phyloP scores from a whole-genome alignment of 1,140 invertebrate species.

The Pemphigus obesinymphae region DNA sequence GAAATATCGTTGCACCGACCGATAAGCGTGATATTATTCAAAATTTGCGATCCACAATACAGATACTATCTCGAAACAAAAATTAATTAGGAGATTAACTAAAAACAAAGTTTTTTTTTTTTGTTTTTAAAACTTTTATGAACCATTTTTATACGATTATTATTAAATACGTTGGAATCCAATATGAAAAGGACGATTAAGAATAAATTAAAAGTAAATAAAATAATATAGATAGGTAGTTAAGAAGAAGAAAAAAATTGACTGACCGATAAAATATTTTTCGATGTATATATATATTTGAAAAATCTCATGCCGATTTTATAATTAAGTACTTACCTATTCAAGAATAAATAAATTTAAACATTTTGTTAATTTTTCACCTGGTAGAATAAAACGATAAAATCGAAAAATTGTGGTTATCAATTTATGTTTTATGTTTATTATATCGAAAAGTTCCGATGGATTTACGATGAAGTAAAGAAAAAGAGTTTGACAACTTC shows the following conservation, averaged over 20 bases:
- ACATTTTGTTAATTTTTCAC: background rate
- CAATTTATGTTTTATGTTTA: too few relatives aligned
- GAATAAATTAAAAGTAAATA: background rate
- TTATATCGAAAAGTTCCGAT: constrained; percentile 5
- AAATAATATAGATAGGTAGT: background rate
- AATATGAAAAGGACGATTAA: background rate
- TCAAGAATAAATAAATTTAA: background rate
- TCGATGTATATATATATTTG: too few relatives aligned
- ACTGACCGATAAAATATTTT: background rate
- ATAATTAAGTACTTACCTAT: too few relatives aligned
- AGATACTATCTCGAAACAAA: background rate
- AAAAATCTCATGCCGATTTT: too few relatives aligned
- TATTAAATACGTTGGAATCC: background rate
- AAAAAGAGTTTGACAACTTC: background rate
- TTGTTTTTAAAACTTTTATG: background rate
- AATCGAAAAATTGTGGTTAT: too few relatives aligned
- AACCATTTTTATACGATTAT: background rate
- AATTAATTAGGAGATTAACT: background rate
- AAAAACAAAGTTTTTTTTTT: background rate
- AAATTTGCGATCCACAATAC: background rate
- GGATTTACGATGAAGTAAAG: constrained; percentile 3
- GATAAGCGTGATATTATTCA: background rate
- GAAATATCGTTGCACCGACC: background rate
- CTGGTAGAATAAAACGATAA: too few relatives aligned
- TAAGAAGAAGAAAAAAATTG: background rate